These are phyloP conservation scores for Drosophila trapezifrons DNA, from an alignment of 1,140 invertebrate species.

Conservation along the genomic window DNA sequence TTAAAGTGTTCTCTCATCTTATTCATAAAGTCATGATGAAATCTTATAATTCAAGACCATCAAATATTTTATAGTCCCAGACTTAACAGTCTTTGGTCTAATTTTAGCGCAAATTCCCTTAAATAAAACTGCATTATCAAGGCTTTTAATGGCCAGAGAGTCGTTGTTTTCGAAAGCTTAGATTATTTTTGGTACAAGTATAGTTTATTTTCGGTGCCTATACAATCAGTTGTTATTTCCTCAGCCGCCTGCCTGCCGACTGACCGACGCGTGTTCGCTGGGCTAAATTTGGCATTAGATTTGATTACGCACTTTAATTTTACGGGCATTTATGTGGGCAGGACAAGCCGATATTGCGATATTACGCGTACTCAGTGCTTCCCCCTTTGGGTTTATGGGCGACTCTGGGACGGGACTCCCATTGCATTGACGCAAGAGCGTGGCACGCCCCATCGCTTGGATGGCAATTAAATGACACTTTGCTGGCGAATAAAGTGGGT, in stretches of 20 bases:
- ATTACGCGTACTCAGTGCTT: not conserved
- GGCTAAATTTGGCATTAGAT: conserved; percentile 35
- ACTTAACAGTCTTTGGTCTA: not conserved
- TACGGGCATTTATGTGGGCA: conserved; percentile 18
- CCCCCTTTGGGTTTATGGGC: not conserved
- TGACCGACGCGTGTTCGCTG: conserved; percentile 8
- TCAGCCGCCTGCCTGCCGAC: not conserved
- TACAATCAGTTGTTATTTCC: conserved; percentile 11
- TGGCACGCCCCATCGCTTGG: conserved; percentile 30
- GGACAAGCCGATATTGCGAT: conserved; percentile 21
- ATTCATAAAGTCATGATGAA: not conserved
- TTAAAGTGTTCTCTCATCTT: not conserved
- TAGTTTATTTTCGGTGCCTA: conserved; percentile 16
- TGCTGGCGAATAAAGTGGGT: not conserved
- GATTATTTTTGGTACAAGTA: conserved; percentile 1
- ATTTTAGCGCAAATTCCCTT: not conserved
- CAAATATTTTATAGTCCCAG: not conserved
- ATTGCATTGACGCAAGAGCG: conserved; percentile 56
- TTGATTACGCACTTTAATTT: conserved; percentile 63
- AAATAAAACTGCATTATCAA: not conserved
- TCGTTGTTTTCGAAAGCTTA: not conserved
- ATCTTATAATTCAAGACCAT: not conserved
- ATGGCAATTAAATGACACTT: conserved; percentile 53
- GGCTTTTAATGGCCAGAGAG: conserved; percentile 1
- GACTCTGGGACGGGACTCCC: not conserved